These are phyloP conservation scores for Podabrus alpinus DNA, from an alignment of 2,888 invertebrate species.

Conservation along the genomic window DNA sequence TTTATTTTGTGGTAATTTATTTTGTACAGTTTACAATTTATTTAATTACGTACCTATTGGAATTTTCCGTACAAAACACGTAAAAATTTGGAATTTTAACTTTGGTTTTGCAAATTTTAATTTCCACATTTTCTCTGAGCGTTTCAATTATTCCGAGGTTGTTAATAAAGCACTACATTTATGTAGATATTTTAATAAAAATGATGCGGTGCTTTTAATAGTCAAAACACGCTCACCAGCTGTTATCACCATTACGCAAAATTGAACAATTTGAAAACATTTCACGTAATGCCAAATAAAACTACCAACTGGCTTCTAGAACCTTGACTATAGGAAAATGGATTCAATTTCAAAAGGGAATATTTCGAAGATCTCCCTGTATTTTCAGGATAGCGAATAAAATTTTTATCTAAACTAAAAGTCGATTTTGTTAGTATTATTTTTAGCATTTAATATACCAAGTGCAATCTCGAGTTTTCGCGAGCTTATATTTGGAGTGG, in stretches of 20 bases:
- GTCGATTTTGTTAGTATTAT: background rate
- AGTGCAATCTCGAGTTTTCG: no score
- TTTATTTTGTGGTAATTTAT: background rate
- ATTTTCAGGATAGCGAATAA: background rate
- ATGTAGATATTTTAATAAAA: background rate
- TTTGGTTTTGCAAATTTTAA: background rate
- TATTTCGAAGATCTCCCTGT: background rate
- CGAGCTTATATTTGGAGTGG: background rate
- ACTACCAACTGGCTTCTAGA: background rate
- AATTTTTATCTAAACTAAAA: background rate
- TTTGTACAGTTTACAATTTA: no score
- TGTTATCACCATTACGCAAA: background rate
- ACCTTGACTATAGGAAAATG: background rate
- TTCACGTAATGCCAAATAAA: background rate
- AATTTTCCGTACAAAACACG: no score
- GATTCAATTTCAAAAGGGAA: background rate
- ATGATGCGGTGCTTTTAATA: background rate
- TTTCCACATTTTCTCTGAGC: background rate
- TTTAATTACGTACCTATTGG: no score
- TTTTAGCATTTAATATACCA: no score
- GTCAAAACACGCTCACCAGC: background rate
- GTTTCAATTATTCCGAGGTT: no score
- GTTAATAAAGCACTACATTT: no score
- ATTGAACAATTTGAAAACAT: background rate
- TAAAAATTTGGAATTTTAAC: no score